phyloP scores from a whole-genome alignment of 1,140 invertebrate species.

The Piezodorus guildinii region DNA sequence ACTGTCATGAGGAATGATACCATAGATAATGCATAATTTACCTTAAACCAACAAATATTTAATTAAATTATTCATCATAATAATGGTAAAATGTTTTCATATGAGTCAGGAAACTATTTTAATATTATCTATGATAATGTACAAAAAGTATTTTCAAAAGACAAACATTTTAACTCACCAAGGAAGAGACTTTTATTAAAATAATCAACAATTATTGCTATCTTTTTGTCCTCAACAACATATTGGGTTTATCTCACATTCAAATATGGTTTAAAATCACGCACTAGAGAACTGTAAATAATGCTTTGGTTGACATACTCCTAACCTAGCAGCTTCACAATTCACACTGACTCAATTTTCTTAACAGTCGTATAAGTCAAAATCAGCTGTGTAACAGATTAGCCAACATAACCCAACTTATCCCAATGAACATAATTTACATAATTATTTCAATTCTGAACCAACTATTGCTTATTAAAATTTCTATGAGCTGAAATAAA shows the following conservation, averaged over 20 bases:
- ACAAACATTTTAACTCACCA: background rate
- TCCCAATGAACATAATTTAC: background rate
- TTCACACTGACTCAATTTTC: slow-evolving; percentile 6
- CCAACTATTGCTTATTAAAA: too few relatives aligned
- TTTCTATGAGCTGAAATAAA: background rate
- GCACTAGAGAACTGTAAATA: slow-evolving; percentile 4
- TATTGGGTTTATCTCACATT: slow-evolving; percentile 17
- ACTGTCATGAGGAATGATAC: too few relatives aligned
- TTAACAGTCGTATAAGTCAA: slow-evolving; percentile 15
- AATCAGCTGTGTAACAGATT: slow-evolving; percentile 14
- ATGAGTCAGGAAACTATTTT: too few relatives aligned
- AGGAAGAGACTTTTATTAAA: background rate
- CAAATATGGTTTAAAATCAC: background rate
- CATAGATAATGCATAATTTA: too few relatives aligned
- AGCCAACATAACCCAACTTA: slow-evolving; percentile 2
- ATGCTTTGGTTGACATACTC: background rate
- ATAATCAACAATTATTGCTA: slow-evolving; percentile 16
- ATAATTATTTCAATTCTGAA: too few relatives aligned
- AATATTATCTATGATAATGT: too few relatives aligned
- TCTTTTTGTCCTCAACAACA: slow-evolving; percentile 27
- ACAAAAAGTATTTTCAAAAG: too few relatives aligned
- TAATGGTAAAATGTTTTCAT: too few relatives aligned
- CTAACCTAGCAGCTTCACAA: slow-evolving; percentile 9
- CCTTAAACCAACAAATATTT: too few relatives aligned
- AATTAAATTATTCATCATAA: too few relatives aligned